Evolutionary conservation across 2,797 vertebrate species (phyloP).

Genomic region (Pseudochromis fuscus): DNA sequence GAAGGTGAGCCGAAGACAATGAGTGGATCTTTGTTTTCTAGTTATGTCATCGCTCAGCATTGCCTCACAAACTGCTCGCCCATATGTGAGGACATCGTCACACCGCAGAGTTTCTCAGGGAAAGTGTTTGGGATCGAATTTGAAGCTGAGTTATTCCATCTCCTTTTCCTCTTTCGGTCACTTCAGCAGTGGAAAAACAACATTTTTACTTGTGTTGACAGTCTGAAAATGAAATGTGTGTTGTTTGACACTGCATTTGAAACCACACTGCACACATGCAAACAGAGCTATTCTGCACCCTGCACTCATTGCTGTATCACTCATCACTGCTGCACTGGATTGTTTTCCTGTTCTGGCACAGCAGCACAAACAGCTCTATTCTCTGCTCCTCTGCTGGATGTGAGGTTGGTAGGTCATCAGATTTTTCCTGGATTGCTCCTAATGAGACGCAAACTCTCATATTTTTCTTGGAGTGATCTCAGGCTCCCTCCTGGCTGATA

Average conservation of each 20-base stretch:
- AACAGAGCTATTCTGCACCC: background rate
- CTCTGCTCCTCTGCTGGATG: constrained; percentile 16
- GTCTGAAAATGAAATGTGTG: constrained; percentile 17
- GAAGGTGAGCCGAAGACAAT: constrained; percentile 4
- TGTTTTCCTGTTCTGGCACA: constrained; percentile 11
- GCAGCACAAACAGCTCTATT: background rate
- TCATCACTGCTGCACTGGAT: constrained; percentile 5
- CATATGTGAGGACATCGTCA: constrained; percentile 7
- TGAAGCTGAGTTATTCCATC: constrained; percentile 26
- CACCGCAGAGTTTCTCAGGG: constrained; percentile 25
- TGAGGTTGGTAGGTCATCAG: constrained; percentile 16
- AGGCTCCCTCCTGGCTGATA: constrained; percentile 18
- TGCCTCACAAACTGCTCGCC: background rate
- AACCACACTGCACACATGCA: background rate
- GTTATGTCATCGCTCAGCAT: constrained; percentile 29
- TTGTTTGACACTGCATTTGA: constrained; percentile 14
- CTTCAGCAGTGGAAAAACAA: background rate
- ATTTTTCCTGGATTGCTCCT: constrained; percentile 20
- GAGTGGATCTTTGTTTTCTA: constrained; percentile 45
- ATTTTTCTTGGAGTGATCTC: constrained; percentile 24
- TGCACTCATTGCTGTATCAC: constrained; percentile 3
- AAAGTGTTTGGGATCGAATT: constrained; percentile 19
- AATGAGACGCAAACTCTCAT: constrained; percentile 50
- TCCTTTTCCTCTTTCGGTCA: background rate
- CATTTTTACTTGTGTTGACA: constrained; percentile 20